phyloP scores from a whole-genome alignment of 2,113 vertebrate species.

The Calidris pygmaea region DNA sequence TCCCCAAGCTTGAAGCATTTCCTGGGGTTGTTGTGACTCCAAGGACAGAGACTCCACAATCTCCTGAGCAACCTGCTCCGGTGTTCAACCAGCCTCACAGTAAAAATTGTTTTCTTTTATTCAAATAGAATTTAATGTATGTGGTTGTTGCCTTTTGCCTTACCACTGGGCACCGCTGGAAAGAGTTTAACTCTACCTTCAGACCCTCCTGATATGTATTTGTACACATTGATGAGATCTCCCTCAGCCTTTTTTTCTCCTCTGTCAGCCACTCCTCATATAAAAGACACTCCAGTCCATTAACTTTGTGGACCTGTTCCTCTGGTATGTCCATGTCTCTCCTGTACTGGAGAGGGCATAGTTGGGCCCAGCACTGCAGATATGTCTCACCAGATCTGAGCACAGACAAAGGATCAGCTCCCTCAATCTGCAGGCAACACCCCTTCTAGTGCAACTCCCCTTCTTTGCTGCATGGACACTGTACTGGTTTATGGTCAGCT shows the following conservation, averaged over 20 bases:
- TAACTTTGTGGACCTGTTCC: neutral
- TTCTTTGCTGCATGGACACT: neutral
- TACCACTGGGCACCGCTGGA: neutral
- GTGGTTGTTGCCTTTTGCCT: neutral
- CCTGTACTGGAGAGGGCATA: neutral
- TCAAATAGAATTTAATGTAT: neutral
- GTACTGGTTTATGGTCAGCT: neutral
- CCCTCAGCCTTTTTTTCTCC: neutral
- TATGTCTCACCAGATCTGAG: neutral
- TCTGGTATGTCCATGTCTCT: neutral
- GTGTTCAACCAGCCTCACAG: neutral
- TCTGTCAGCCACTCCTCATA: neutral
- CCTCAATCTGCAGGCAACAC: accelerated
- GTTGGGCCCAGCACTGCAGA: neutral
- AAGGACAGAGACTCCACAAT: neutral
- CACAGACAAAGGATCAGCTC: neutral
- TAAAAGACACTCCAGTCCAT: neutral
- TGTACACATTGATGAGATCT: neutral
- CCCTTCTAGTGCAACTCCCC: neutral
- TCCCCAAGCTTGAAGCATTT: too few relatives aligned
- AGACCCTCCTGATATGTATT: accelerated
- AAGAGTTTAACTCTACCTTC: neutral
- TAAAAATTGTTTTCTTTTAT: neutral
- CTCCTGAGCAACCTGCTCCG: neutral
- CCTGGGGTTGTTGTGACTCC: neutral